These are phyloP conservation scores for Pelvicachromis taeniatus DNA, from an alignment of 2,113 vertebrate species.

Conservation along the genomic window DNA sequence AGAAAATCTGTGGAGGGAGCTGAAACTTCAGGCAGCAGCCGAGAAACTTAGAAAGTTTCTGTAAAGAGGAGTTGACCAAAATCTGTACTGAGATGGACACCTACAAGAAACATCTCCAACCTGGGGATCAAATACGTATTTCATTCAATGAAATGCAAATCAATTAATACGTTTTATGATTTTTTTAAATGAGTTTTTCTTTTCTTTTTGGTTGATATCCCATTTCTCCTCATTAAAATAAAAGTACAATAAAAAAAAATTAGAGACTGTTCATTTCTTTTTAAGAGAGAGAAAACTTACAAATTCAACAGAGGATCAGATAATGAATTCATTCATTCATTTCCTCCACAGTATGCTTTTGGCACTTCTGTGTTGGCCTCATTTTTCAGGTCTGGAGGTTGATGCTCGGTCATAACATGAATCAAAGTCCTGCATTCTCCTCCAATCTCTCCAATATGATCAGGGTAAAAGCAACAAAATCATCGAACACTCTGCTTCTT, in stretches of 20 bases:
- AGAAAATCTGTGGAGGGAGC: neutral
- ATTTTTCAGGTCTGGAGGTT: neutral
- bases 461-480: neutral
- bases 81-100: neutral
- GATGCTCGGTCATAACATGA: neutral
- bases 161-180: neutral
- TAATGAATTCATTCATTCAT: neutral
- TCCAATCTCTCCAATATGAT: neutral
- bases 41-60: neutral
- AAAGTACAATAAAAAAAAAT: neutral
- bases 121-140: neutral
- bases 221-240: neutral
- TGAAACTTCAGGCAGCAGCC: neutral
- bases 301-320: neutral
- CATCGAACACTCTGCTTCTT: neutral
- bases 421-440: neutral
- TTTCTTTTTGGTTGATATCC: neutral
- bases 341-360: neutral
- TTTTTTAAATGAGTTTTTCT: neutral
- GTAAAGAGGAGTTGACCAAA: neutral
- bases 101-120: neutral
- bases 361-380: neutral
- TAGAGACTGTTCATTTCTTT: neutral
- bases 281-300: neutral
- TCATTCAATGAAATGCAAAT: neutral